Evolutionary conservation across 2,888 invertebrate genomes (phyloP).

Genomic region (Acrobasis suavella): DNA sequence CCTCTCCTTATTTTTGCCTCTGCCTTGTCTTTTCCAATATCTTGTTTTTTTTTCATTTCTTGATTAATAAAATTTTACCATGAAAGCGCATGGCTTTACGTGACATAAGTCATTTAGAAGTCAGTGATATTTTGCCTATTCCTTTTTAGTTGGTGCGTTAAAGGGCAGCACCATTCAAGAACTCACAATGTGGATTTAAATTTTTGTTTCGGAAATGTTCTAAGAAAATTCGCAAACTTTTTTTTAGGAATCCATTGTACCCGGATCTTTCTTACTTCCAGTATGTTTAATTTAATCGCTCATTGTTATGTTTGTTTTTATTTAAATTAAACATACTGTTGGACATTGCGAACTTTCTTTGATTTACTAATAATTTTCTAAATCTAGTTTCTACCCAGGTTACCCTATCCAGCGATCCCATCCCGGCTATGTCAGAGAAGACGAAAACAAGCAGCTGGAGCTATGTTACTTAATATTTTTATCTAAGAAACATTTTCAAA

Average conservation of each 20-base stretch:
- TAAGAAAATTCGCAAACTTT: constrained; percentile 58
- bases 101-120: constrained; percentile 43
- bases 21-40: constrained; percentile 68
- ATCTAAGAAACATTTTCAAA: background rate
- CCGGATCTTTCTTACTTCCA: constrained; percentile 10
- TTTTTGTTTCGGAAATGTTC: constrained; percentile 37
- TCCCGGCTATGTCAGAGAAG: constrained; percentile 77
- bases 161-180: constrained; percentile 77
- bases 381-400: constrained; percentile 72
- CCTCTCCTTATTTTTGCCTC: constrained; percentile 71
- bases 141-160: constrained; percentile 57
- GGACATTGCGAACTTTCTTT: constrained; percentile 58
- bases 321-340: constrained; percentile 37
- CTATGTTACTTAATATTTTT: constrained; percentile 40
- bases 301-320: constrained; percentile 21
- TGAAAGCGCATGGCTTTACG: constrained; percentile 71
- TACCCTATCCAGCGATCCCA: constrained; percentile 77
- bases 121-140: constrained; percentile 49
- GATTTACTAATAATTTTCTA: constrained; percentile 47
- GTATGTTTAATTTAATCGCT: constrained; percentile 37
- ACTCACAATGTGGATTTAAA: constrained; percentile 70
- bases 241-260: constrained; percentile 1
- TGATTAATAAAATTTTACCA: constrained; percentile 66
- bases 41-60: constrained; percentile 49
- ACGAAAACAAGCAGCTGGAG: constrained; percentile 81